Percentiles rank a stretch among this genome's conserved stretches.
Conservation (phyloP, 2,797 vertebrate genomes). For the Anabas testudineus region DNA sequence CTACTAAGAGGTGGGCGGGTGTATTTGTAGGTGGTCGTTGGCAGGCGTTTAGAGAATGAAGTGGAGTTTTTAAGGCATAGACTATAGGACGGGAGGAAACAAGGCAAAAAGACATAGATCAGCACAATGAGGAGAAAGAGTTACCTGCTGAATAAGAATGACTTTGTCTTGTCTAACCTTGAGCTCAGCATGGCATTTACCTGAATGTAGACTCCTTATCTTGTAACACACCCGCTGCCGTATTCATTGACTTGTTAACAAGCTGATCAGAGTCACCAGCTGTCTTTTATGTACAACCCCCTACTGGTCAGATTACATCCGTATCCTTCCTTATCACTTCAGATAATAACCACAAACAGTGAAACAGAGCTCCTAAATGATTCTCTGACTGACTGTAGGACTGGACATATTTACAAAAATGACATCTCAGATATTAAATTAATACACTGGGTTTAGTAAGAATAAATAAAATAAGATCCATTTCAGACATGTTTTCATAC, state of each 20-base stretch:
- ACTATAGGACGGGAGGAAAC: conserved; percentile 19
- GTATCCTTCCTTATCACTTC: conserved; percentile 8
- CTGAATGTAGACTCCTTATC: conserved; percentile 58
- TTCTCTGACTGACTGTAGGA: too few relatives aligned
- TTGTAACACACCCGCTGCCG: conserved; percentile 34
- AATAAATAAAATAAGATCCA: too few relatives aligned
- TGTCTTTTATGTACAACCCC: conserved; percentile 48
- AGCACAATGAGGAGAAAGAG: conserved; percentile 46
- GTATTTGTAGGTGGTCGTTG: conserved; percentile 50
- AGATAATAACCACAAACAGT: background rate
- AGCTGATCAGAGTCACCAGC: conserved; percentile 51
- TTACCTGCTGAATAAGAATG: conserved; percentile 60
- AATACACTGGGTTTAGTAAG: too few relatives aligned
- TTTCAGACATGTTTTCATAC: too few relatives aligned
- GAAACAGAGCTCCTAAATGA: background rate
- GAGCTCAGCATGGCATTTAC: conserved; percentile 67
- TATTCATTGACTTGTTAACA: conserved; percentile 46
- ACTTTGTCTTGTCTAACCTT: conserved; percentile 66
- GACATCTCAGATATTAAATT: too few relatives aligned
- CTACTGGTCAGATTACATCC: conserved; percentile 23
- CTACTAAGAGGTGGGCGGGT: conserved; percentile 48
- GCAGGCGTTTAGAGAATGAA: conserved; percentile 53
- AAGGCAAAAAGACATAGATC: conserved; percentile 38
- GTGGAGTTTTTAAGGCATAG: conserved; percentile 33
- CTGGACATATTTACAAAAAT: too few relatives aligned